A percentile compares a stretch with the other conserved stretches of the same genome.
Conservation (phyloP, 2,888 invertebrate species). For the Diaprepes abbreviatus region DNA sequence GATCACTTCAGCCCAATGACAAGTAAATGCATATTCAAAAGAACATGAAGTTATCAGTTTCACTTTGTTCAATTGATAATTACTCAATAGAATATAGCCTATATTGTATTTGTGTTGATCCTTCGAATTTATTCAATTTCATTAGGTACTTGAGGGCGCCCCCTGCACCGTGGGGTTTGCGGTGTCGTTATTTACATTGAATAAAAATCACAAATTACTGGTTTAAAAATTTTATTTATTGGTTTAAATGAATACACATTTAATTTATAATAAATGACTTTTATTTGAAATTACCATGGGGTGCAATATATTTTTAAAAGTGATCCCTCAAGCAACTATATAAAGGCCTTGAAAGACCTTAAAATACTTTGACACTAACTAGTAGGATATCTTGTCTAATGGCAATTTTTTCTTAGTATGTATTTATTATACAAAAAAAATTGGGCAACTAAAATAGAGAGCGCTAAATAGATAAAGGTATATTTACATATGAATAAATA, state of each 20-base stretch:
- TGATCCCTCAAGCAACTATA: constrained; percentile 17
- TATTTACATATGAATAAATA: not conserved
- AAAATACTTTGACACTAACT: constrained; percentile 8
- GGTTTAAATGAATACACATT: constrained; percentile 7
- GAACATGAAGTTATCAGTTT: too few species aligned
- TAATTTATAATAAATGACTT: constrained; percentile 7
- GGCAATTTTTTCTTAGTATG: not conserved
- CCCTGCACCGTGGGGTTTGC: too few species aligned
- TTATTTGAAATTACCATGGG: constrained; percentile 8
- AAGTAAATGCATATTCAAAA: too few species aligned
- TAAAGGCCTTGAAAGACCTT: not conserved
- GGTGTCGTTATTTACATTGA: too few species aligned
- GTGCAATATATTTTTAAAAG: constrained; percentile 12
- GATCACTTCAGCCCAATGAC: too few species aligned
- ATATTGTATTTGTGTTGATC: too few species aligned
- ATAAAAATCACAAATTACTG: too few species aligned
- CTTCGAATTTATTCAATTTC: too few species aligned
- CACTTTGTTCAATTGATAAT: too few species aligned
- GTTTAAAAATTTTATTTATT: too few species aligned
- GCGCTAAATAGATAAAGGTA: not conserved
- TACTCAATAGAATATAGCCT: too few species aligned
- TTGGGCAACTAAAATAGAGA: not conserved
- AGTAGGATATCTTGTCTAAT: constrained; percentile 16
- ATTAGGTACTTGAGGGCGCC: too few species aligned
- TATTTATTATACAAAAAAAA: not conserved